Percentiles rank a stretch among this genome's conserved stretches.
These are phyloP conservation scores for Mesochorus sp. DNA, from an alignment of 2,888 invertebrate genomes.

Conservation along the genomic window DNA sequence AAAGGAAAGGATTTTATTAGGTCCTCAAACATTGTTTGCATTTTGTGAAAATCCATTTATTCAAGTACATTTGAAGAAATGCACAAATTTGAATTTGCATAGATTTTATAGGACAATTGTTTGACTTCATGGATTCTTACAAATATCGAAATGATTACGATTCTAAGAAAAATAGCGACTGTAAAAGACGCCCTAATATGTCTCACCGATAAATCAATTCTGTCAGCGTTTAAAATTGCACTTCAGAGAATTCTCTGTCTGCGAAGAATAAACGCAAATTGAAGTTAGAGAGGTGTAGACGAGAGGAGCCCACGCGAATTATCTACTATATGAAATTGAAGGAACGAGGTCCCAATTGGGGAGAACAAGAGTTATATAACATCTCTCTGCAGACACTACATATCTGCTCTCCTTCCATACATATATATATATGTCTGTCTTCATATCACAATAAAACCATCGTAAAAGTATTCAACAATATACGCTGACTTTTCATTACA, in stretches of 20 bases:
- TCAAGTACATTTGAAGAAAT: background rate
- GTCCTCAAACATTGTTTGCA: too few relatives aligned
- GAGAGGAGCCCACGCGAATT: constrained; percentile 46
- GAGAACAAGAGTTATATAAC: constrained; percentile 38
- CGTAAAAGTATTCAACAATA: constrained; percentile 27
- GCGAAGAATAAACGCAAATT: constrained; percentile 39
- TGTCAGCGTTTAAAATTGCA: constrained; percentile 29
- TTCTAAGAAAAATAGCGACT: background rate
- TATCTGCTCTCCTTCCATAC: too few relatives aligned
- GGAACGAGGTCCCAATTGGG: constrained; percentile 55
- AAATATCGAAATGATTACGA: background rate
- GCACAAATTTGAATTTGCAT: background rate
- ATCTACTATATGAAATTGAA: constrained; percentile 51
- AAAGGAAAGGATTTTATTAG: too few relatives aligned
- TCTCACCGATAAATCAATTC: constrained; percentile 42
- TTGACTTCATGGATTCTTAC: background rate
- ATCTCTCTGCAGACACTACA: constrained; percentile 40
- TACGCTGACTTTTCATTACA: background rate
- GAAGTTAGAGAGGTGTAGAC: constrained; percentile 24
- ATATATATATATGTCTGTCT: too few relatives aligned
- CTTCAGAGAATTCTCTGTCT: constrained; percentile 36
- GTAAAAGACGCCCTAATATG: background rate
- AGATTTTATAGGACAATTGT: background rate
- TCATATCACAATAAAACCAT: constrained; percentile 23
- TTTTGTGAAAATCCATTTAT: too few relatives aligned